phyloP scores from a whole-genome alignment of 2,797 vertebrate species.

The Alectoris magna region DNA sequence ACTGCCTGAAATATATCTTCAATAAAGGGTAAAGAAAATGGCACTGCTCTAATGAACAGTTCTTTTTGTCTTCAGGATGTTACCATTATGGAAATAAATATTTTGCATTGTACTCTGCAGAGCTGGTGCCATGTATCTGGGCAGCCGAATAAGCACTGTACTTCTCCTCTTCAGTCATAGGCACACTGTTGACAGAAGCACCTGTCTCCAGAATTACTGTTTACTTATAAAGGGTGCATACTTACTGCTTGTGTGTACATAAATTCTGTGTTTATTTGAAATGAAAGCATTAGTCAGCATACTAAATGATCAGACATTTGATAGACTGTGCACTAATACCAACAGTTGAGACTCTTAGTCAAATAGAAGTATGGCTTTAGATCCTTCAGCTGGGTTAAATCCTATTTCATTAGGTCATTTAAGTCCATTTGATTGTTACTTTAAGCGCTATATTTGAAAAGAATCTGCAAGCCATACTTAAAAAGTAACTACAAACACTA shows the following conservation, averaged over 20 bases:
- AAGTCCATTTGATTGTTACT: not conserved
- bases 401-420: not conserved
- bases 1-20: not conserved
- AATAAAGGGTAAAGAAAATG: not conserved
- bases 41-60: not conserved
- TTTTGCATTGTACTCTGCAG: not conserved
- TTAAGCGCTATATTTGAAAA: not conserved
- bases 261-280: not conserved
- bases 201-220: not conserved
- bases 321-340: not conserved
- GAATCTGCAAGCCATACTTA: not conserved
- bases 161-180: not conserved
- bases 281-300: not conserved
- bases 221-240: not conserved
- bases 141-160: not conserved
- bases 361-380: not conserved
- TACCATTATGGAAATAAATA: not conserved
- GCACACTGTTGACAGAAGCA: rapidly evolving
- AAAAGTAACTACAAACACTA: not conserved
- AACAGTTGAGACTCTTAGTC: not conserved
- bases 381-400: not conserved
- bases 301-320: not conserved
- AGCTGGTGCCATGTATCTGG: not conserved
- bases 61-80: not conserved
- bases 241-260: not conserved